Percentiles rank a stretch among this genome's conserved stretches.
These are phyloP conservation scores for Apamea monoglypha DNA, from an alignment of 2,888 invertebrate genomes.

Conservation along the genomic window DNA sequence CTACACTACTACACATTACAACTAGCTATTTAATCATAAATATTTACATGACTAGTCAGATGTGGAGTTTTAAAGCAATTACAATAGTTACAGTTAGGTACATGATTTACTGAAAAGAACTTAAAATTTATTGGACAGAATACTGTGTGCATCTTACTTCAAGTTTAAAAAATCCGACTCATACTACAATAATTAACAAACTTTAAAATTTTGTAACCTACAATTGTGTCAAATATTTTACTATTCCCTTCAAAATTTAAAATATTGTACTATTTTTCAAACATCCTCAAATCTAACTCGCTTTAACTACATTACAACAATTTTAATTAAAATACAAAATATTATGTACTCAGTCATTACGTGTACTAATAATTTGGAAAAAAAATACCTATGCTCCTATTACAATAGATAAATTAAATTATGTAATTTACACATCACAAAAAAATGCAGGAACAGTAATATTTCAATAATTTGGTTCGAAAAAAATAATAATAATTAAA, in stretches of 20 bases:
- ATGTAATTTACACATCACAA: slow-evolving; percentile 9
- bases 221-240: slow-evolving; percentile 10
- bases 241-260: not conserved
- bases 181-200: slow-evolving; percentile 25
- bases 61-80: slow-evolving; percentile 67
- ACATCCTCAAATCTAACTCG: slow-evolving; percentile 23
- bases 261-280: slow-evolving; percentile 40
- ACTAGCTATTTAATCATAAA: slow-evolving; percentile 60
- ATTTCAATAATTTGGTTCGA: not conserved
- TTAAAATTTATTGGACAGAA: slow-evolving; percentile 66
- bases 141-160: slow-evolving; percentile 45
- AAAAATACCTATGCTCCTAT: not conserved
- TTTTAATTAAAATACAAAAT: slow-evolving; percentile 28
- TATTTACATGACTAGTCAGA: slow-evolving; percentile 75
- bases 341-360: slow-evolving; percentile 41
- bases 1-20: slow-evolving; percentile 61
- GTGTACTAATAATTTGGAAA: slow-evolving; percentile 17
- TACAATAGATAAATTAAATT: slow-evolving; percentile 26
- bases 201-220: slow-evolving; percentile 28
- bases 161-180: slow-evolving; percentile 20
- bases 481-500: slow-evolving; percentile 6
- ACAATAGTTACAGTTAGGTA: slow-evolving; percentile 43
- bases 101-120: slow-evolving; percentile 39
- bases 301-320: slow-evolving; percentile 24
- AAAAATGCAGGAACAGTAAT: slow-evolving; percentile 15